Evolutionary conservation across 2,888 invertebrate species (phyloP).

Genomic region (Volucella inanis): DNA sequence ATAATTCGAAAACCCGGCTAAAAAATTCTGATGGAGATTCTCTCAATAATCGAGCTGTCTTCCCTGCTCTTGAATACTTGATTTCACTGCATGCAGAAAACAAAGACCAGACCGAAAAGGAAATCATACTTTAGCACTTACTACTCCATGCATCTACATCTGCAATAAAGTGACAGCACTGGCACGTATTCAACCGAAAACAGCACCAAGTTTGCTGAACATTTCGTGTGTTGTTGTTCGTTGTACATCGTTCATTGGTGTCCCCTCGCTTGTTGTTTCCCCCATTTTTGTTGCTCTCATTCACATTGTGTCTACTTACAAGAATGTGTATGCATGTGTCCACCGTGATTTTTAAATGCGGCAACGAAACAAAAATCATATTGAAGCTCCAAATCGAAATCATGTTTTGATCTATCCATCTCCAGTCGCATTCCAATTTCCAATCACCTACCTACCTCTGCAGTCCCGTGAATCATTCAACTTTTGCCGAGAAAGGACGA

Average conservation of each 20-base stretch:
- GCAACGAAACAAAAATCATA: slow-evolving; percentile 57
- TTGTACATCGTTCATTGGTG: not conserved
- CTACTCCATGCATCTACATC: too few species aligned
- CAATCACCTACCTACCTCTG: not conserved
- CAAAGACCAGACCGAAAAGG: too few species aligned
- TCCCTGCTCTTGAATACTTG: too few species aligned
- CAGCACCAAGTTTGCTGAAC: slow-evolving; percentile 62
- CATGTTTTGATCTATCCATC: slow-evolving; percentile 59
- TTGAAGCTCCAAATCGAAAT: slow-evolving; percentile 62
- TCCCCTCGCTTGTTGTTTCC: slow-evolving; percentile 6
- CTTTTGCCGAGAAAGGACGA: slow-evolving; percentile 3
- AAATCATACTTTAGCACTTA: too few species aligned
- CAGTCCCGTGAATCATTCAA: not conserved
- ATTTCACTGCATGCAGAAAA: too few species aligned
- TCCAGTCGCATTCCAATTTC: not conserved
- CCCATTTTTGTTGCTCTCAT: not conserved
- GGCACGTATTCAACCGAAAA: slow-evolving; percentile 39
- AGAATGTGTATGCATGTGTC: not conserved
- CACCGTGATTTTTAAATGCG: slow-evolving; percentile 8
- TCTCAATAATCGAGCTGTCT: too few species aligned
- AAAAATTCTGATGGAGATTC: too few species aligned
- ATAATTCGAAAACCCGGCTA: too few species aligned
- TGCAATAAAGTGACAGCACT: too few species aligned
- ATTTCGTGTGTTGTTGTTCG: slow-evolving; percentile 29
- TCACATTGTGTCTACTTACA: too few species aligned